These are phyloP conservation scores for Olivierus martensii DNA, from an alignment of 1,140 invertebrate species.

Conservation along the genomic window DNA sequence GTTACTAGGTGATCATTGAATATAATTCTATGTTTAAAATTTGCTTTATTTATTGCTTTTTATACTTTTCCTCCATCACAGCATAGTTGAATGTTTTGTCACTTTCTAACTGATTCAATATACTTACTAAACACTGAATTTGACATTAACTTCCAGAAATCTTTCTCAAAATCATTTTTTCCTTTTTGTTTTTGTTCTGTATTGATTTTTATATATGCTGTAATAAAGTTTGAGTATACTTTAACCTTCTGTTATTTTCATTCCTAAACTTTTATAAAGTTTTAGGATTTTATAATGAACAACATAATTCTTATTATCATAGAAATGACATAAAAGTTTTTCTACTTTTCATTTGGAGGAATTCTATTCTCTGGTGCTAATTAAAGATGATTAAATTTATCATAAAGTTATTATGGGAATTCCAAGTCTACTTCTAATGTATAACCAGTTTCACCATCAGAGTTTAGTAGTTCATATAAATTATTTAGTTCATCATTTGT, in stretches of 20 bases:
- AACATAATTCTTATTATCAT: conserved; percentile 28
- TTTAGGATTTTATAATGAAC: conserved; percentile 37
- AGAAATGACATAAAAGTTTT: conserved; percentile 10
- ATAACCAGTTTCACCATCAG: conserved; percentile 13
- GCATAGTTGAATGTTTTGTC: background rate
- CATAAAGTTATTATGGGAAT: conserved; percentile 21
- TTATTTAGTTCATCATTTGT: background rate
- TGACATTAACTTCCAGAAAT: conserved; percentile 1
- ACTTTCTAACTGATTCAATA: background rate
- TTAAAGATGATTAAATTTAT: conserved; percentile 29
- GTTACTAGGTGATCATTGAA: background rate
- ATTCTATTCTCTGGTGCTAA: conserved; percentile 25
- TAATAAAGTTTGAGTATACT: conserved; percentile 9
- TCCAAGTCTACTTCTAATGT: conserved; percentile 22
- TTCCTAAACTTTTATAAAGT: conserved; percentile 32
- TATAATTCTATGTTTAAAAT: conserved; percentile 23
- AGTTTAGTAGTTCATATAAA: conserved; percentile 12
- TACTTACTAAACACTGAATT: conserved; percentile 1
- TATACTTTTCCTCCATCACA: background rate
- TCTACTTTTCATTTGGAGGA: conserved; percentile 5
- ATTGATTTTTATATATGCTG: conserved; percentile 25
- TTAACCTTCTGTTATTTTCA: conserved; percentile 21
- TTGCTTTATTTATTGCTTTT: background rate
- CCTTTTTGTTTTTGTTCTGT: conserved; percentile 24
- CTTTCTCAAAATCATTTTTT: conserved; percentile 22